A percentile compares a stretch with the other conserved stretches of the same genome.
phyloP scores from a whole-genome alignment of 2,113 vertebrate species.

The Silurus meridionalis region DNA sequence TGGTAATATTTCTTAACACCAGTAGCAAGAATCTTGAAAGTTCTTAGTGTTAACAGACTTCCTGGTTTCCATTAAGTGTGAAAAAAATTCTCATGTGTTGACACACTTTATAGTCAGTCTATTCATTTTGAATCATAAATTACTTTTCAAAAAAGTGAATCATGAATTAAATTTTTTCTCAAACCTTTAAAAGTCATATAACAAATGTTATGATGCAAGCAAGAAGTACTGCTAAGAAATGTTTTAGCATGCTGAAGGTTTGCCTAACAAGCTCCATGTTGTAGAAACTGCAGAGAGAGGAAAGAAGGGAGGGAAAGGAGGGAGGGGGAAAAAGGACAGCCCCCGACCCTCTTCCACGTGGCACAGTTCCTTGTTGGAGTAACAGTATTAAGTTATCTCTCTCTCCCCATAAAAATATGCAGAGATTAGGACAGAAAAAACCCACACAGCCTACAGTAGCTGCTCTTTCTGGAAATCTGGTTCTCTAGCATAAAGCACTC shows the following conservation, averaged over 20 bases:
- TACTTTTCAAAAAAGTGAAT: background rate
- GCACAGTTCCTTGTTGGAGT: constrained; percentile 43
- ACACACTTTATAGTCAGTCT: background rate
- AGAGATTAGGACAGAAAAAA: constrained; percentile 40
- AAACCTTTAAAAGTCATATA: background rate
- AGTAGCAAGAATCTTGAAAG: constrained; percentile 10
- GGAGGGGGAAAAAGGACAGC: constrained; percentile 23
- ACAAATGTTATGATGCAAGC: background rate
- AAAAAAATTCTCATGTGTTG: background rate
- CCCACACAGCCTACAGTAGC: constrained; percentile 24
- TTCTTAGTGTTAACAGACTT: constrained; percentile 8
- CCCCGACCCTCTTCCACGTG: constrained; percentile 53
- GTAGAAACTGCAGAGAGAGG: constrained; percentile 3
- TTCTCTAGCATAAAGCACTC: constrained; percentile 17
- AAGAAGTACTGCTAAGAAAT: constrained; percentile 2
- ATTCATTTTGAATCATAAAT: background rate
- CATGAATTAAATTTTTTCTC: background rate
- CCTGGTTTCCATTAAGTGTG: constrained; percentile 26
- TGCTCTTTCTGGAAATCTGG: constrained; percentile 21
- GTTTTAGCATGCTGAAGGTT: constrained; percentile 15
- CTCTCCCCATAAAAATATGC: constrained; percentile 43
- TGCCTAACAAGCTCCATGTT: constrained; percentile 21
- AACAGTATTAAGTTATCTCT: constrained; percentile 43
- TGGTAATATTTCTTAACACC: constrained; percentile 31
- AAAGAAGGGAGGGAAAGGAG: constrained; percentile 8